phyloP scores from a whole-genome alignment of 2,113 vertebrate species.

The Lycaon pictus region DNA sequence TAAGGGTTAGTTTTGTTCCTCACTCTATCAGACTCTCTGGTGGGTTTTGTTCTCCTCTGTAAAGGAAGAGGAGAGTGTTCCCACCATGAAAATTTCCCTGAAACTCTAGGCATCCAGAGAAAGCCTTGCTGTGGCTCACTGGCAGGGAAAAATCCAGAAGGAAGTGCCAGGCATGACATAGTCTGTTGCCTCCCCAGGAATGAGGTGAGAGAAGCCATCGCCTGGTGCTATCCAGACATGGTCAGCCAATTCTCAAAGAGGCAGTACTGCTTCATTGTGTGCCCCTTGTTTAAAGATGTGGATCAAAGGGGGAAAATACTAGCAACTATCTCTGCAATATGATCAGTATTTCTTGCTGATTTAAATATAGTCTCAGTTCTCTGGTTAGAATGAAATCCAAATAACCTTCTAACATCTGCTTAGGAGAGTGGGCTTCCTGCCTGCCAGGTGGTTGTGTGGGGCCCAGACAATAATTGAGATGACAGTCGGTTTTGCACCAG shows the following conservation, averaged over 20 bases:
- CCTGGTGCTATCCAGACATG: conserved; percentile 18
- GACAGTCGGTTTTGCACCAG: conserved; percentile 80
- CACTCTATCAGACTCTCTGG: neutral
- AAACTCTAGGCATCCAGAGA: neutral
- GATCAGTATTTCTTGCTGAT: conserved; percentile 57
- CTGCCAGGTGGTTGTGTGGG: conserved; percentile 72
- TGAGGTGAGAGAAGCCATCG: conserved; percentile 65
- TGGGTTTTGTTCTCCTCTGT: neutral
- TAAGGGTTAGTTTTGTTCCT: neutral
- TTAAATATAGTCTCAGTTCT: conserved; percentile 65
- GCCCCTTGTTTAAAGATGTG: neutral
- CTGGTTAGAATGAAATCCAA: conserved; percentile 52
- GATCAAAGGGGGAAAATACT: neutral
- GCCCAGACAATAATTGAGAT: conserved; percentile 75
- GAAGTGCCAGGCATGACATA: neutral
- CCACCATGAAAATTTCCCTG: neutral
- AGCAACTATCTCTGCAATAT: neutral
- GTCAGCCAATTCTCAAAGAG: conserved; percentile 70
- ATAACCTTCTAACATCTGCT: conserved; percentile 69
- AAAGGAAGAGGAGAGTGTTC: neutral
- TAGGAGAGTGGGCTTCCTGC: conserved; percentile 78
- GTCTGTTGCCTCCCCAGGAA: neutral
- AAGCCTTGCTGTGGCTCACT: neutral
- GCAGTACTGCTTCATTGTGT: neutral
- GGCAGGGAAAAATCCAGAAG: neutral